phyloP scores from a whole-genome alignment of 2,888 invertebrate species.

The Acanthosepion esculentum region DNA sequence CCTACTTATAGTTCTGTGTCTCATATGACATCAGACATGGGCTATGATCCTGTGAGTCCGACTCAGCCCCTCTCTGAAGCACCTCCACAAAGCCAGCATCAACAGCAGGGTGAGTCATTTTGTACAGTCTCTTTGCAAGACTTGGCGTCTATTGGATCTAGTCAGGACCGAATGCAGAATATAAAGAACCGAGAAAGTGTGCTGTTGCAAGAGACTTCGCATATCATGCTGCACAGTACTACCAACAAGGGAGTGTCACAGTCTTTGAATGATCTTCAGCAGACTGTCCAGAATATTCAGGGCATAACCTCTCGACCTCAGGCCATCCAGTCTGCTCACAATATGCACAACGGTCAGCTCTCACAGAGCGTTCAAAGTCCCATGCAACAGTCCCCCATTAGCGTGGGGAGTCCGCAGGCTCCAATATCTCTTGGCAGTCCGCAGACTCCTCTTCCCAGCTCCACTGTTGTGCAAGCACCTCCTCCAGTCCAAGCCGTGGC shows the following conservation, averaged over 20 bases:
- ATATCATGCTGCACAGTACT: conserved; percentile 46
- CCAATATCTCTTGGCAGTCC: conserved; percentile 61
- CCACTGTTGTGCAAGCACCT: conserved; percentile 60
- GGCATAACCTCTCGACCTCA: conserved; percentile 42
- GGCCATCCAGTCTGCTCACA: conserved; percentile 49
- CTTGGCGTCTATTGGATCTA: conserved; percentile 52
- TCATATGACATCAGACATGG: conserved; percentile 58
- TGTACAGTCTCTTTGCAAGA: conserved; percentile 54
- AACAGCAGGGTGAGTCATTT: conserved; percentile 37
- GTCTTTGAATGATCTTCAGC: conserved; percentile 42
- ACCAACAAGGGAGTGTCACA: conserved; percentile 36
- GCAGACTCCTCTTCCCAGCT: conserved; percentile 59
- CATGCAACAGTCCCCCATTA: conserved; percentile 59
- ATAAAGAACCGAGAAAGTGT: conserved; percentile 45
- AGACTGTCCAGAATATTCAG: conserved; percentile 48
- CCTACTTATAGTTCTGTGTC: conserved; percentile 50
- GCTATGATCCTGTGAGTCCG: conserved; percentile 69
- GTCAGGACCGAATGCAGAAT: conserved; percentile 47
- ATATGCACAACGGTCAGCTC: conserved; percentile 50
- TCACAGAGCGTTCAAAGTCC: conserved; percentile 59
- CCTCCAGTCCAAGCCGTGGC: conserved; percentile 69
- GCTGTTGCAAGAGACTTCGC: conserved; percentile 43
- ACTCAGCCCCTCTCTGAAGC: conserved; percentile 61
- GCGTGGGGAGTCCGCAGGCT: conserved; percentile 61
- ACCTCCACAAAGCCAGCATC: conserved; percentile 37